These are phyloP conservation scores for Cyrtodaria siliqua DNA, from an alignment of 2,888 invertebrate species.

Conservation along the genomic window DNA sequence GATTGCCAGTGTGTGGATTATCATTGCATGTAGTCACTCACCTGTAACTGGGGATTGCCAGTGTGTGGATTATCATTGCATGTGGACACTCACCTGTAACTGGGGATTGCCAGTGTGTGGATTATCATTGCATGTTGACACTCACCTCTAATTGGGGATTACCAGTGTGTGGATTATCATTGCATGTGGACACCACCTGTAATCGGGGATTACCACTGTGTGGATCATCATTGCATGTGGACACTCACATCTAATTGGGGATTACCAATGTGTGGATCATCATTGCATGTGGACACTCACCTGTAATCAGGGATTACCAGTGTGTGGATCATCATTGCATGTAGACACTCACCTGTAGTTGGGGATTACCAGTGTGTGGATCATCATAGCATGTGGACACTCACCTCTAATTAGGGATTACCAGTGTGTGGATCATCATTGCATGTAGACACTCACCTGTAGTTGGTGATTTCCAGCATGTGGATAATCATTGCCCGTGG, in stretches of 20 bases:
- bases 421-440: no score
- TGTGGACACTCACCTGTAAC: no score
- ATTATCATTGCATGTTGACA: constrained; percentile 81
- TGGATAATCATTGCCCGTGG: no score
- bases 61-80: no score
- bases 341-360: constrained; percentile 78
- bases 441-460: constrained; percentile 81
- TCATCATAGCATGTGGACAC: constrained; percentile 80
- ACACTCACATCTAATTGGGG: constrained; percentile 54
- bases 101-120: no score
- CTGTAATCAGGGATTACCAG: constrained; percentile 70
- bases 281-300: constrained; percentile 41
- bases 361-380: constrained; percentile 80
- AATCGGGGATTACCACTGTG: constrained; percentile 78
- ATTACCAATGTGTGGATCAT: no score
- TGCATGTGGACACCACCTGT: constrained; percentile 67
- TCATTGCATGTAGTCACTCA: no score
- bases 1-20: no score
- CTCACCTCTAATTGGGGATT: constrained; percentile 26
- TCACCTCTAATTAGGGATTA: no score
- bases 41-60: no score
- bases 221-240: constrained; percentile 86
- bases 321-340: constrained; percentile 86
- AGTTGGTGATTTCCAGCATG: no score
- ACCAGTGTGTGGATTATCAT: constrained; percentile 85